Conservation (phyloP, 2,888 invertebrate species). For the Atethmia centrago region DNA sequence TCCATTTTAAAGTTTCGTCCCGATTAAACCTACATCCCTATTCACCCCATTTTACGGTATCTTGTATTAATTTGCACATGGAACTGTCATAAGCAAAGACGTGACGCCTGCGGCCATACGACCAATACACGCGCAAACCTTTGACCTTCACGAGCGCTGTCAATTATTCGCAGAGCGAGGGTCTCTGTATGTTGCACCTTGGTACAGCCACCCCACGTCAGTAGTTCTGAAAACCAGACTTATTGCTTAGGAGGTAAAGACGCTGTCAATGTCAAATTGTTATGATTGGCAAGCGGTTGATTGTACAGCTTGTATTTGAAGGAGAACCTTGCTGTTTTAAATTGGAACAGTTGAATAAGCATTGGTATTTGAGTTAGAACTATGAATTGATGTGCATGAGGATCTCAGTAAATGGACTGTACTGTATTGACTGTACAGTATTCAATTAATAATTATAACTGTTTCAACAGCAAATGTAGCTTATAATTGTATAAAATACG, state of each 20-base stretch:
- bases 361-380: constrained; percentile 8
- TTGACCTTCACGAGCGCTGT: constrained; percentile 65
- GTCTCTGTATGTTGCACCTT: constrained; percentile 44
- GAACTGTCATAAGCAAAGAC: constrained; percentile 24
- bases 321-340: constrained; percentile 7
- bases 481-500: too few species aligned
- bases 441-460: not conserved
- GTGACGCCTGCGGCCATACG: constrained; percentile 18
- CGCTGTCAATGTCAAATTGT: not conserved
- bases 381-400: not conserved
- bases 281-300: not conserved
- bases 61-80: constrained; percentile 16
- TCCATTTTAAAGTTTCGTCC: too few species aligned
- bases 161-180: constrained; percentile 70
- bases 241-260: not conserved
- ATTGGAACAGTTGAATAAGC: constrained; percentile 25
- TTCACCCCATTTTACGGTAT: too few species aligned
- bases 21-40: too few species aligned
- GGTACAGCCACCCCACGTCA: constrained; percentile 1
- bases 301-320: constrained; percentile 51
- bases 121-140: constrained; percentile 68
- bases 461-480: not conserved
- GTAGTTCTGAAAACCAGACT: not conserved
- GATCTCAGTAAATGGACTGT: not conserved
- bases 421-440: not conserved